A percentile compares a stretch with the other conserved stretches of the same genome.
These are phyloP conservation scores for Trimorus sp. DNA, from an alignment of 2,888 invertebrate genomes.

Conservation along the genomic window DNA sequence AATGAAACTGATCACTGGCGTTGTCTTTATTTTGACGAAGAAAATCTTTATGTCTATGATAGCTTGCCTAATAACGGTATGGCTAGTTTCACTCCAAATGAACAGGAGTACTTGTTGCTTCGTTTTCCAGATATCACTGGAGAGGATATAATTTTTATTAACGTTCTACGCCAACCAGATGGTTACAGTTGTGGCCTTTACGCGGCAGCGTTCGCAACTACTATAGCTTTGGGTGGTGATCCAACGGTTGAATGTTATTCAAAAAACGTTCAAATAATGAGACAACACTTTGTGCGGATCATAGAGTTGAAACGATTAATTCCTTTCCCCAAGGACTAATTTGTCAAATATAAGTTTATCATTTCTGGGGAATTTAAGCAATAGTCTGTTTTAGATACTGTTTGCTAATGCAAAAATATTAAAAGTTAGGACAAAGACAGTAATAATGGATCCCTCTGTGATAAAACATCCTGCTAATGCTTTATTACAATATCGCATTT, in stretches of 20 bases:
- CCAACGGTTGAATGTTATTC: constrained; percentile 11
- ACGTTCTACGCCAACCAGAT: background rate
- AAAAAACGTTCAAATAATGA: background rate
- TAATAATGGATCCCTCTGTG: too few relatives aligned
- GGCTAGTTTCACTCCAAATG: background rate
- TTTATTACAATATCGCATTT: too few relatives aligned
- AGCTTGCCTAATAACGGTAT: constrained; percentile 1
- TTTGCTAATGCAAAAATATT: too few relatives aligned
- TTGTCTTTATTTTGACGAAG: constrained; percentile 4
- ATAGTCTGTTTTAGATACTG: too few relatives aligned
- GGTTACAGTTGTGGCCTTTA: constrained; percentile 8
- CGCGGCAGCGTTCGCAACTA: constrained; percentile 16
- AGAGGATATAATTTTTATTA: background rate
- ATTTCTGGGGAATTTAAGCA: too few relatives aligned
- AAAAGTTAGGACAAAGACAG: too few relatives aligned
- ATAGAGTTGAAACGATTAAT: background rate
- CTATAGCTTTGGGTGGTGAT: background rate
- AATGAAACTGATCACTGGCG: constrained; percentile 4
- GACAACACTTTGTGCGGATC: constrained; percentile 11
- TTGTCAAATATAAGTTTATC: too few relatives aligned
- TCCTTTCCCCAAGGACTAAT: too few relatives aligned
- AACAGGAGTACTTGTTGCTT: constrained; percentile 9
- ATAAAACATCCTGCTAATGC: too few relatives aligned
- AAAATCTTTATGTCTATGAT: constrained; percentile 14
- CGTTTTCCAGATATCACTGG: constrained; percentile 1